Evolutionary conservation across 1,140 invertebrate species (phyloP), one percentile per base, ranked within the genome.

Genomic region (Cylas formicarius): DNA sequence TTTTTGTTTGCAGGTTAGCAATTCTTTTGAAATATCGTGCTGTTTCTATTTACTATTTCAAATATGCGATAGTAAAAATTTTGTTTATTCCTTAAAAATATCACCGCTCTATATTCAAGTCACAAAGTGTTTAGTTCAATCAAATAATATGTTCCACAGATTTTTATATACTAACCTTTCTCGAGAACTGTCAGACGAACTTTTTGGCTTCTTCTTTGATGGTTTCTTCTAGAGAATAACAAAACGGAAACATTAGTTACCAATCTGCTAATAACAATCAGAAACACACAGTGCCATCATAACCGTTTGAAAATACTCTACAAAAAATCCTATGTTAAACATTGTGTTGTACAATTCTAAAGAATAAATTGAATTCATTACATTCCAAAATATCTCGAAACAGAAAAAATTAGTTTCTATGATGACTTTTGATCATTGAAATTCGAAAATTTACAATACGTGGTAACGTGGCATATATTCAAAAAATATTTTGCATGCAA

Each of bases 401-500:
- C 18, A 31, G 2, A 31, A 31, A 31, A 31, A 31, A 31, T 4
- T 2, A 1, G 13, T 31, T 31, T 16, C n/a, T 2, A 9, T 17
- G 14, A 31, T 7, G 28, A 9, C n/a, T 31, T 26, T 26, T n/a
- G 24, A 26, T 26, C 24, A 26, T 26, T 26, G 33, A 35, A 35
- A 35, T 6, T 6, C 7, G 6, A 31, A 5, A 9, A 17, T 31
- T 31, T 8, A 13, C n/a, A 31, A 31, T 31, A 17, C n/a, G 18
- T 31, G 14, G 8, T 4, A 9, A 31, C n/a, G 7, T n/a, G n/a
- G n/a, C n/a, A n/a, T n/a, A n/a, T n/a, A n/a, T n/a, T n/a, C n/a
- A n/a, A n/a, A n/a, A n/a, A 16, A 16, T 21, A 20, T 8, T 14
- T 43, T 21, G 37, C 59, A 61, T 61, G 59, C 59, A 57, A n/a